Evolutionary conservation across 2,113 vertebrate genomes (phyloP), one percentile per base, ranked within the genome.

Genomic region (Loxodonta africana): DNA sequence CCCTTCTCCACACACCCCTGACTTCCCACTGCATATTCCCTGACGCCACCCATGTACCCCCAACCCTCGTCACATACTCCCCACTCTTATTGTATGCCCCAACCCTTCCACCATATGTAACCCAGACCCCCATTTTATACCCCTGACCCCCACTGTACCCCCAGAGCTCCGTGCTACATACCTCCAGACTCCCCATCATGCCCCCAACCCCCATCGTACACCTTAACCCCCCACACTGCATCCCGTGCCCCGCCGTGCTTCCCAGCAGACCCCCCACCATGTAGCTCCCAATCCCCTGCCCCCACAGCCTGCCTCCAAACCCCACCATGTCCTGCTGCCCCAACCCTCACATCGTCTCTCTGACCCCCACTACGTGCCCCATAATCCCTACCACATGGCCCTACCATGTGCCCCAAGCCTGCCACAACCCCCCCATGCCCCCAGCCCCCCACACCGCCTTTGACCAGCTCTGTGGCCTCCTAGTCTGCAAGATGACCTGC

Each of bases 401-500:
- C 28, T 30, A 15, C 0, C 60, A 62, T 20, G 21, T 62, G 60
- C 60, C 60, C 7, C 41, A 12, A 67, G 65, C 51, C 71, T 28
- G 5, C 2, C 12, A 69, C 41, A 2, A 1, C 30, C 46, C 6
- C 17, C 2, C 41, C 62, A 33, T 0, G 4, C 63, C 48, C 53
- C 78, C 8, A 73, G 33, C 20, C 20, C 44, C 15, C 12, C n/a
- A 90, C 76, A 23, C 97, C 95, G 97, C 90, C 10, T 96, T 0
- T 37, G 91, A 63, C 73, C 82, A 0, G 0, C 73, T 46, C 30
- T 65, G 12, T 76, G 83, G 74, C 83, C 62, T 95, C 90, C 80
- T 95, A 99, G 99, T 98, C 96, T 99, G 99, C 98, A 99, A 99
- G 98, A 98, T 99, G 99, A 99, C 99, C 76, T 99, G 99, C 98